Evolutionary conservation across 2,113 vertebrate species (phyloP).

Genomic region (Serilophus lunatus): DNA sequence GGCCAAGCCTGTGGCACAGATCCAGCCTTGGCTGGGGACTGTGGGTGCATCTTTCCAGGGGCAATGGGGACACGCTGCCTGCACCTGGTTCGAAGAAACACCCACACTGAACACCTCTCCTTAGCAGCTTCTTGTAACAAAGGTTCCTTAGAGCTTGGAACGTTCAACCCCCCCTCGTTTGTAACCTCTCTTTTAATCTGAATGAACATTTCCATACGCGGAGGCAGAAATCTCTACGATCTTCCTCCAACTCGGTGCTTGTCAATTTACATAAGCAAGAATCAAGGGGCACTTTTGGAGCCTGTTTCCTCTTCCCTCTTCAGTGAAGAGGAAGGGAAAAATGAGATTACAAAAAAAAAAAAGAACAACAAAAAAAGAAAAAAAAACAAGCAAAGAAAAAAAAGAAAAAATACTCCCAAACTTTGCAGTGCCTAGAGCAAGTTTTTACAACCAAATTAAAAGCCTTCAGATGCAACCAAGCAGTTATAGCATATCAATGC

Average conservation of each 20-base stretch:
- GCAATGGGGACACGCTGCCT: rapidly evolving
- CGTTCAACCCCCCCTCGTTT: rapidly evolving
- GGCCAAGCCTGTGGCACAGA: background rate
- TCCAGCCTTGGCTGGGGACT: background rate
- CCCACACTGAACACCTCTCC: background rate
- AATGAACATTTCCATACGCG: rapidly evolving
- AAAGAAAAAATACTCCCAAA: rapidly evolving
- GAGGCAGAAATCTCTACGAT: background rate
- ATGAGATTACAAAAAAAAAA: background rate
- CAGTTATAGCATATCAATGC: background rate
- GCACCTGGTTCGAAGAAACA: background rate
- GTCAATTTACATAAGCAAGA: background rate
- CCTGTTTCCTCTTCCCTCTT: background rate
- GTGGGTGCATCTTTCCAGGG: background rate
- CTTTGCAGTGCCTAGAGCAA: background rate
- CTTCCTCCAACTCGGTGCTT: background rate
- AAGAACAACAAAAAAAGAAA: too few relatives aligned
- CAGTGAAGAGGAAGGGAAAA: background rate
- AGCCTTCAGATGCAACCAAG: background rate
- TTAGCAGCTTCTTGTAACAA: rapidly evolving
- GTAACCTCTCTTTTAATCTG: background rate
- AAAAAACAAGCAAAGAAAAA: background rate
- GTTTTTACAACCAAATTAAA: constrained; percentile 11
- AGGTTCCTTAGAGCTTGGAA: background rate
- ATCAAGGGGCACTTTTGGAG: background rate